phyloP scores from a whole-genome alignment of 1,140 invertebrate genomes.

The Theocolax elegans region DNA sequence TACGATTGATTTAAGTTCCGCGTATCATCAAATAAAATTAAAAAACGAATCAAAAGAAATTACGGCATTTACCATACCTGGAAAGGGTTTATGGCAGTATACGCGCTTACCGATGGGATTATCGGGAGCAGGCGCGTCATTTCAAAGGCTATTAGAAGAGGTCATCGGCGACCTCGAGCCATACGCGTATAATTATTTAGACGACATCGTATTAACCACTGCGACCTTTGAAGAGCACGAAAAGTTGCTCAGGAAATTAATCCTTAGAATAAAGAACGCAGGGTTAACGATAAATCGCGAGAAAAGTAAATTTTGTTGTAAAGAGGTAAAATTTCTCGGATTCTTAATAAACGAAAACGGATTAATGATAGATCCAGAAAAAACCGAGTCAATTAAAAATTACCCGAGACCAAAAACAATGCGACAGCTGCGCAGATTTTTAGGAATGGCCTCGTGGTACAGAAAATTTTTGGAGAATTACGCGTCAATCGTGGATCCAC shows the following conservation, averaged over 20 bases:
- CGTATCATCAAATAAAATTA: slow-evolving; percentile 13
- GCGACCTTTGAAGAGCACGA: slow-evolving; percentile 19
- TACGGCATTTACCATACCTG: slow-evolving; percentile 15
- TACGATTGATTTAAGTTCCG: slow-evolving; percentile 12
- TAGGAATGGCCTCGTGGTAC: neutral
- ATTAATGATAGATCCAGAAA: neutral
- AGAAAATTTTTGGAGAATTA: neutral
- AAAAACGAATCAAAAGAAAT: neutral
- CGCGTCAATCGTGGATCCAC: neutral
- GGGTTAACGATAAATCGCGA: neutral
- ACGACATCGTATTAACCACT: slow-evolving; percentile 26
- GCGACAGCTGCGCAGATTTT: neutral
- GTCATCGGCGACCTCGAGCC: neutral
- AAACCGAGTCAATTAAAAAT: neutral
- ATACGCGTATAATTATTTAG: slow-evolving; percentile 19
- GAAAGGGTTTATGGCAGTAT: slow-evolving; percentile 12
- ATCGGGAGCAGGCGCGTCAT: neutral
- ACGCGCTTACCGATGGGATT: neutral
- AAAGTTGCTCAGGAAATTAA: neutral
- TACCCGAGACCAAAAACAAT: neutral
- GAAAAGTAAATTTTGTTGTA: neutral
- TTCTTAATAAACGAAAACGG: neutral
- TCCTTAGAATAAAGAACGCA: neutral
- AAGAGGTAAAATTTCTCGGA: neutral
- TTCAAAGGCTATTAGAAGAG: slow-evolving; percentile 13